Evolutionary conservation across 2,888 invertebrate genomes (phyloP).

Genomic region (Leptinotarsa haldemani): DNA sequence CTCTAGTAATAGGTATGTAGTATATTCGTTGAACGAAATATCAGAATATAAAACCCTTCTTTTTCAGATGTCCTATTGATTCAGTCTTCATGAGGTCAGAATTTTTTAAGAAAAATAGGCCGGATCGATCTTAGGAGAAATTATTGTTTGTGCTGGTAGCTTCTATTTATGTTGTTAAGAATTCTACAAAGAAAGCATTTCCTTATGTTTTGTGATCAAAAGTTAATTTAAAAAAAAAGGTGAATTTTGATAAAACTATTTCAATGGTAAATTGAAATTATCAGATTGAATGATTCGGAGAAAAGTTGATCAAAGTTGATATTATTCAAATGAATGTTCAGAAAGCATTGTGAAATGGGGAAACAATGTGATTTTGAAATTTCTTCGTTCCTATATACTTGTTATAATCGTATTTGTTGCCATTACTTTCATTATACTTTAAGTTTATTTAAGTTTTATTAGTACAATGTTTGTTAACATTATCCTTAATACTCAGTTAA

Average conservation of each 20-base stretch:
- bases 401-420: conserved; percentile 15
- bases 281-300: not conserved
- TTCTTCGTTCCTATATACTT: not conserved
- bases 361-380: conserved; percentile 2
- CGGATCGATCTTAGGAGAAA: not conserved
- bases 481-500: conserved; percentile 14
- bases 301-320: conserved; percentile 1
- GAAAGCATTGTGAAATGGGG: conserved; percentile 4
- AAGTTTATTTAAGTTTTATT: conserved; percentile 20
- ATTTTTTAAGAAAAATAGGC: not conserved
- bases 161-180: not conserved
- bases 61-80: conserved; percentile 57
- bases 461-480: conserved; percentile 19
- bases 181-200: not conserved
- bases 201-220: not conserved
- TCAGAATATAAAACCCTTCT: conserved; percentile 55
- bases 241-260: not conserved
- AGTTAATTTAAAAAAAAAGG: too few species aligned
- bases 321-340: not conserved
- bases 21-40: conserved; percentile 48
- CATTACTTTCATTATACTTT: conserved; percentile 23
- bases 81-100: conserved; percentile 50
- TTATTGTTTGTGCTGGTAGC: not conserved
- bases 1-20: conserved; percentile 53
- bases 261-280: not conserved